phyloP scores from a whole-genome alignment of 2,797 vertebrate species.

The Takifugu ocellatus region DNA sequence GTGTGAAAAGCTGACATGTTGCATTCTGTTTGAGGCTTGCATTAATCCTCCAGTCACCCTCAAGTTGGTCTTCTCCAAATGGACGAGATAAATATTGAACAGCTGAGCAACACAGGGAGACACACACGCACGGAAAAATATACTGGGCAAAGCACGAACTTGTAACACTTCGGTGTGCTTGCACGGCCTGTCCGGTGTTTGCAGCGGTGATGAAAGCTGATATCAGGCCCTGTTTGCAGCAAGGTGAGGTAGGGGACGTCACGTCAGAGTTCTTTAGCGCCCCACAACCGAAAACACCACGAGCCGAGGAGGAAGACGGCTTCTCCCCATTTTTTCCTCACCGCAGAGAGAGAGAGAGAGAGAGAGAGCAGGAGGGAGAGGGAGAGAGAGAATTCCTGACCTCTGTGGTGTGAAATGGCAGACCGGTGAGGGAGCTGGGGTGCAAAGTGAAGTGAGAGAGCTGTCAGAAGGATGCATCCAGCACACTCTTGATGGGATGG shows the following conservation, averaged over 20 bases:
- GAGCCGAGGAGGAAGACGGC: slow-evolving; percentile 64
- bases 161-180: neutral
- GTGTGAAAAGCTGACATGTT: slow-evolving; percentile 60
- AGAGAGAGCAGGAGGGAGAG: slow-evolving; percentile 15
- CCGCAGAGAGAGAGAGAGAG: slow-evolving; percentile 15
- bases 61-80: slow-evolving; percentile 32
- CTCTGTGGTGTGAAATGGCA: slow-evolving; percentile 68
- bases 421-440: slow-evolving; percentile 28
- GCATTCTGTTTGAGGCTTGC: slow-evolving; percentile 63
- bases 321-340: slow-evolving; percentile 42
- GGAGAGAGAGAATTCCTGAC: slow-evolving; percentile 51
- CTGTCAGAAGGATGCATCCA: slow-evolving; percentile 64
- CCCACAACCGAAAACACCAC: slow-evolving; percentile 66
- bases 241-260: slow-evolving; percentile 73
- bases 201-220: slow-evolving; percentile 55
- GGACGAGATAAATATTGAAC: slow-evolving; percentile 49
- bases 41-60: slow-evolving; percentile 58
- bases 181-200: slow-evolving; percentile 30
- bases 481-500: slow-evolving; percentile 59
- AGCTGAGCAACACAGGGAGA: slow-evolving; percentile 17
- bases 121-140: slow-evolving; percentile 2
- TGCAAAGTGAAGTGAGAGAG: slow-evolving; percentile 60
- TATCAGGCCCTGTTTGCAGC: slow-evolving; percentile 61
- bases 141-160: neutral
- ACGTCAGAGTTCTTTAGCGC: slow-evolving; percentile 65